phyloP scores from a whole-genome alignment of 2,888 invertebrate genomes.

The Gandaritis pyraliata region DNA sequence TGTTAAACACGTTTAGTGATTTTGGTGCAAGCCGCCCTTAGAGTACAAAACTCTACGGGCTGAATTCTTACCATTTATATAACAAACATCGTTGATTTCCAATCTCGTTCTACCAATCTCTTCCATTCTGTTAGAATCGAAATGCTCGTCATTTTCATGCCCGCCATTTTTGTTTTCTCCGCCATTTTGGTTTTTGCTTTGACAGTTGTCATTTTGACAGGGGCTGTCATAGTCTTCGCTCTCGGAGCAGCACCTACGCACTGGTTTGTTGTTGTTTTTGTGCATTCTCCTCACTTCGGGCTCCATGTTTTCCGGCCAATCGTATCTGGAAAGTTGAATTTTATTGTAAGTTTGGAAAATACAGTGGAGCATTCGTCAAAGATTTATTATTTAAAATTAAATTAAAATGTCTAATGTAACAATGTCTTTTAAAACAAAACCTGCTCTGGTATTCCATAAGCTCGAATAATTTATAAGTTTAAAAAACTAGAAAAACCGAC shows the following conservation, averaged over 20 bases:
- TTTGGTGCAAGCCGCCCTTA: too few species aligned
- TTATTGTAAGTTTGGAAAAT: conserved; percentile 17
- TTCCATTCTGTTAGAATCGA: conserved; percentile 81
- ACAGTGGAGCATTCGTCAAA: too few species aligned
- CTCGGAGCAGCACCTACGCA: conserved; percentile 55
- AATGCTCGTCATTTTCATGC: conserved; percentile 23
- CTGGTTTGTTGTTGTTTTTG: conserved; percentile 53
- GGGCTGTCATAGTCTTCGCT: conserved; percentile 46
- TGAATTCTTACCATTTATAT: conserved; percentile 98
- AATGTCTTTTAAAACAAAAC: too few species aligned
- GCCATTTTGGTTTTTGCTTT: conserved; percentile 40
- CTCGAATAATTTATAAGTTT: too few species aligned
- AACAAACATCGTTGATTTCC: conserved; percentile 92
- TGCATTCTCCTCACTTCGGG: conserved; percentile 72
- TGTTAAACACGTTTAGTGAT: too few species aligned
- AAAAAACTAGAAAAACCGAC: too few species aligned
- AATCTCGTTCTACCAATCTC: conserved; percentile 87
- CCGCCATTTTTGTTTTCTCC: conserved; percentile 42
- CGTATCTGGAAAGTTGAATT: conserved; percentile 81
- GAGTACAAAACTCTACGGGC: too few species aligned
- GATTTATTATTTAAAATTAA: too few species aligned
- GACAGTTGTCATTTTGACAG: conserved; percentile 37
- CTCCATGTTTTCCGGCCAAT: conserved; percentile 87
- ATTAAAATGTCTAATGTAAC: too few species aligned
- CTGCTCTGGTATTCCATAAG: too few species aligned